phyloP scores from a whole-genome alignment of 2,888 invertebrate species.

The Anoplius nigerrimus region DNA sequence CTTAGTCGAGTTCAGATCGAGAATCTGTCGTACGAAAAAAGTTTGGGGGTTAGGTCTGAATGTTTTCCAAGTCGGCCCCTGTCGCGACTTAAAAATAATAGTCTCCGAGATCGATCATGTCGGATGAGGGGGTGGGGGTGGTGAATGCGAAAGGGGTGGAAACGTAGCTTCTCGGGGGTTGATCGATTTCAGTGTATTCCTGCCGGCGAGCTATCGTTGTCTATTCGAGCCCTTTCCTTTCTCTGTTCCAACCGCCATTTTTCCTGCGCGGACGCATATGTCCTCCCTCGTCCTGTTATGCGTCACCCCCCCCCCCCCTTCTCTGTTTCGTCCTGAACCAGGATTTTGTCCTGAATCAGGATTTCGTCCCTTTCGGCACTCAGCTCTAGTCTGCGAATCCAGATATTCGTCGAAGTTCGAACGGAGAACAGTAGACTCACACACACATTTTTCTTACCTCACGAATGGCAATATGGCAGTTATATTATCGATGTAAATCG shows the following conservation, averaged over 20 bases:
- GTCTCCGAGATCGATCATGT: not conserved
- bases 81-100: conserved; percentile 4
- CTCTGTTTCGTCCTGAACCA: too few species aligned
- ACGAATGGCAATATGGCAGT: too few species aligned
- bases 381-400: too few species aligned
- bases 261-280: not conserved
- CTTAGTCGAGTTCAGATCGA: too few species aligned
- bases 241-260: not conserved
- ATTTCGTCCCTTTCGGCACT: not conserved
- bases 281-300: too few species aligned
- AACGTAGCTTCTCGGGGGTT: too few species aligned
- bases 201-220: not conserved
- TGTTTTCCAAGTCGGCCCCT: not conserved
- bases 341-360: conserved; percentile 9
- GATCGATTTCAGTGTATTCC: conserved; percentile 6
- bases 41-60: not conserved
- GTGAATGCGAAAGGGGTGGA: not conserved
- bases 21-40: too few species aligned
- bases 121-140: not conserved
- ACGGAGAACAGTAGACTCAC: too few species aligned
- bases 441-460: too few species aligned
- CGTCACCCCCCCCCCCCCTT: too few species aligned
- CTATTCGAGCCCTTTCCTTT: not conserved
- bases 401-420: too few species aligned
- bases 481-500: too few species aligned